These are phyloP conservation scores for Calephelis perditalis DNA, from an alignment of 2,888 invertebrate species.

Conservation along the genomic window DNA sequence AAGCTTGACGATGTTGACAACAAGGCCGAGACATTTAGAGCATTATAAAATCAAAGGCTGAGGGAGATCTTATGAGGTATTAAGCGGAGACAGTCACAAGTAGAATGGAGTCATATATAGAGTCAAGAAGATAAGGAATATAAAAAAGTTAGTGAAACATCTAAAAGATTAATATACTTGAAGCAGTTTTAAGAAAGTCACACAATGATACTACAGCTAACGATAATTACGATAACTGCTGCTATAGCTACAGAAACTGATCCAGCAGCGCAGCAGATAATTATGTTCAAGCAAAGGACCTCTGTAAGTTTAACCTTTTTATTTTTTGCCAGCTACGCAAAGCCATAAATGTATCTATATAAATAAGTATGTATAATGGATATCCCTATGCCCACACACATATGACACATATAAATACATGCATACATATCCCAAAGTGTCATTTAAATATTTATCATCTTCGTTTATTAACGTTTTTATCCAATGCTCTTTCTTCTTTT, in stretches of 20 bases:
- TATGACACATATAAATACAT: too few relatives aligned
- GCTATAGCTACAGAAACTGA: conserved; percentile 32
- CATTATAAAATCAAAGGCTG: conserved; percentile 31
- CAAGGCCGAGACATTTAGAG: conserved; percentile 32
- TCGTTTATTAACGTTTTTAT: too few relatives aligned
- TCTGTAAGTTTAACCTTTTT: conserved; percentile 34
- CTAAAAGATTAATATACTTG: too few relatives aligned
- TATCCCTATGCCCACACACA: too few relatives aligned
- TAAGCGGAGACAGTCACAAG: not conserved
- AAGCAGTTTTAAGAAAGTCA: conserved; percentile 20
- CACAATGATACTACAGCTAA: conserved; percentile 24
- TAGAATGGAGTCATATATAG: not conserved
- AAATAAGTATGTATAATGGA: too few relatives aligned
- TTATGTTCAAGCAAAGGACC: conserved; percentile 45
- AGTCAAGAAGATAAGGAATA: too few relatives aligned
- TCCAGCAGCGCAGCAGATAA: conserved; percentile 45
- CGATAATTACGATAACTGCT: conserved; percentile 28
- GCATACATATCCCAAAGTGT: too few relatives aligned
- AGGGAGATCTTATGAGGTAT: conserved; percentile 1
- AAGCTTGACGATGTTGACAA: conserved; percentile 26
- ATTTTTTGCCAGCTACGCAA: too few relatives aligned
- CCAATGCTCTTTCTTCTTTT: too few relatives aligned
- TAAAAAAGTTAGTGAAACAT: conserved; percentile 19
- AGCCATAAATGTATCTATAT: too few relatives aligned
- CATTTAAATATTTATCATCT: too few relatives aligned